Conservation (phyloP, 1,140 invertebrate genomes). For the Solenopsis fugax region DNA sequence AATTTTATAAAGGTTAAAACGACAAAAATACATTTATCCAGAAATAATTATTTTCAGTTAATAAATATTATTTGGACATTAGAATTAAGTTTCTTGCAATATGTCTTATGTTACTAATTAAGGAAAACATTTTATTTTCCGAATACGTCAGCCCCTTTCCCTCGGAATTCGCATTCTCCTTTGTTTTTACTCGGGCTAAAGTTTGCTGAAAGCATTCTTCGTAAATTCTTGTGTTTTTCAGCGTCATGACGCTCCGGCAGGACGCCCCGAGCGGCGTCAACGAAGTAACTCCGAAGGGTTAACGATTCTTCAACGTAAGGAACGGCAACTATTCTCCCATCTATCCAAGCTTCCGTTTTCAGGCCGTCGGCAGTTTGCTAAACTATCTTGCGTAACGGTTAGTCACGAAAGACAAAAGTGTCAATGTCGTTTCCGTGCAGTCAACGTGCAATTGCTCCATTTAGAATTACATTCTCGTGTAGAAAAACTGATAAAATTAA, state of each 20-base stretch:
- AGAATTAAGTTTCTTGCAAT: not conserved
- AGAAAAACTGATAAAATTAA: not conserved
- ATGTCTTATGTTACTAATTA: conserved; percentile 2
- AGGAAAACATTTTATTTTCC: conserved; percentile 7
- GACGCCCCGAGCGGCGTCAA: conserved; percentile 45
- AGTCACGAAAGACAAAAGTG: conserved; percentile 22
- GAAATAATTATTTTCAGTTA: not conserved
- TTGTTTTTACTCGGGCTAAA: conserved; percentile 46
- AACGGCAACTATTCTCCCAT: conserved; percentile 48
- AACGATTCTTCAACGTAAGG: conserved; percentile 42
- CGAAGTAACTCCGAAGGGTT: conserved; percentile 51
- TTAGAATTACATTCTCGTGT: conserved; percentile 30
- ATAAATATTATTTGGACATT: not conserved
- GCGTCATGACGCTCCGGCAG: conserved; percentile 5
- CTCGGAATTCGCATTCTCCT: conserved; percentile 14
- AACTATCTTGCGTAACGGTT: conserved; percentile 23
- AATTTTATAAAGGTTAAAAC: not conserved
- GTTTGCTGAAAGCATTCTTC: conserved; percentile 57
- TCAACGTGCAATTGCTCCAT: conserved; percentile 60
- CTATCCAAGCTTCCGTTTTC: conserved; percentile 23
- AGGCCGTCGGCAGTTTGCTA: conserved; percentile 26
- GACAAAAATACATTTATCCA: not conserved
- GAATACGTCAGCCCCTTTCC: conserved; percentile 4
- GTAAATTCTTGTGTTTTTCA: conserved; percentile 62
- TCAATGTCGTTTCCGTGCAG: conserved; percentile 26